A percentile compares a stretch with the other conserved stretches of the same genome.
Evolutionary conservation across 2,113 vertebrate species (phyloP).

Genomic region (Beaufortia kweichowensis): DNA sequence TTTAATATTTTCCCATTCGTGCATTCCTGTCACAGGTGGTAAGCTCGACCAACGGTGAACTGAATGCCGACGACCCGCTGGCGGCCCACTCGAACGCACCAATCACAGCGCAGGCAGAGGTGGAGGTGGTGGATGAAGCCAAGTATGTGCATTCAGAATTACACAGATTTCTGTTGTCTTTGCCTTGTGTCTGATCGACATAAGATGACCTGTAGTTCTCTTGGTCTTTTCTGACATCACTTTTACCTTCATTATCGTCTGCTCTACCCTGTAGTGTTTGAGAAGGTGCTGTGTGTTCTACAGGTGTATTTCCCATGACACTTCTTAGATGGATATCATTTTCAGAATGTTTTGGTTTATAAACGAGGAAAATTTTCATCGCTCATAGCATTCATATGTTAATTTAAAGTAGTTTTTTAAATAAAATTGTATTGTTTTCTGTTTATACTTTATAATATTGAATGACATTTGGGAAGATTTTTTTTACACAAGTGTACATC

Average conservation of each 20-base stretch:
- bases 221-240: not conserved
- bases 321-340: no score
- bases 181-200: constrained; percentile 1
- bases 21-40: constrained; percentile 85
- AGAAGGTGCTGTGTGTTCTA: not conserved
- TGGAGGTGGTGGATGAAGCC: constrained; percentile 97
- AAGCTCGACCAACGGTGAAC: constrained; percentile 96
- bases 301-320: no score
- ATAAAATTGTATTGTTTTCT: no score
- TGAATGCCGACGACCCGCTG: constrained; percentile 90
- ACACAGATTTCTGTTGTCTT: constrained; percentile 1
- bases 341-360: not conserved
- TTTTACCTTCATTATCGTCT: not conserved
- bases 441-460: no score
- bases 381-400: no score
- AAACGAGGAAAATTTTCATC: no score
- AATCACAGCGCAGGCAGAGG: constrained; percentile 91
- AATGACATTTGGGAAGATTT: no score
- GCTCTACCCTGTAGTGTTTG: not conserved
- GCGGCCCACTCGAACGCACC: constrained; percentile 90
- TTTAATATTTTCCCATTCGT: not conserved
- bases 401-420: no score
- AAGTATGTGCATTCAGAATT: constrained; percentile 82
- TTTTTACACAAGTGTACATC: no score
- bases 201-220: not conserved